A percentile compares a stretch with the other conserved stretches of the same genome.
These are phyloP conservation scores for Pogona vitticeps DNA, from an alignment of 2,113 vertebrate species.

Conservation along the genomic window DNA sequence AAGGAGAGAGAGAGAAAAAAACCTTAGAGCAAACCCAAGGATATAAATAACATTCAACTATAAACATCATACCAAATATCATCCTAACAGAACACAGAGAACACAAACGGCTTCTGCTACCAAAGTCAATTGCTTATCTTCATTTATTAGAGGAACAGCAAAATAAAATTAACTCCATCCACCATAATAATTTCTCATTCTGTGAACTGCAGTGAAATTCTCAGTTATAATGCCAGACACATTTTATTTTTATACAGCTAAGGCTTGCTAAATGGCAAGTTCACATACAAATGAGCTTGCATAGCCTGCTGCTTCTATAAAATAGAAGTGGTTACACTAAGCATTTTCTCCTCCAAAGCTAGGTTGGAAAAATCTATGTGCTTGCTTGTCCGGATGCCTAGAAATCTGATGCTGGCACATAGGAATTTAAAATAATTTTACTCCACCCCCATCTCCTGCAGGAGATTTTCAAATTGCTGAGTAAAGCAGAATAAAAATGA, in stretches of 20 bases:
- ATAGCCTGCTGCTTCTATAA: neutral
- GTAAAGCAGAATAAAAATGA: neutral
- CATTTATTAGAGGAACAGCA: conserved; percentile 1
- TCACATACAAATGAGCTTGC: conserved; percentile 6
- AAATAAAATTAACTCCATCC: conserved; percentile 31
- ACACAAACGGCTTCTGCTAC: neutral
- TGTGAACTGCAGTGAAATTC: neutral
- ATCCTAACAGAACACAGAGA: fast-evolving
- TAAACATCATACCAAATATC: neutral
- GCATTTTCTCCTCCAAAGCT: neutral
- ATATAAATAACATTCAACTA: neutral
- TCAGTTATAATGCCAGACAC: neutral
- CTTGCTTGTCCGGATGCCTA: neutral
- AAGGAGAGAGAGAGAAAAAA: neutral
- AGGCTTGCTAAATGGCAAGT: conserved; percentile 13
- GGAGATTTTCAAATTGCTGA: conserved; percentile 10
- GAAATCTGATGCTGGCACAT: neutral
- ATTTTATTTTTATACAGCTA: conserved; percentile 33
- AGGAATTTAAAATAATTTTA: conserved; percentile 2
- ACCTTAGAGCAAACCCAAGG: neutral
- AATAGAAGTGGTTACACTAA: neutral
- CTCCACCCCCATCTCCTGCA: neutral
- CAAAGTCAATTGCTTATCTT: neutral
- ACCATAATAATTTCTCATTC: conserved; percentile 29
- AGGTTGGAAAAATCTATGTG: conserved; percentile 12